Evolutionary conservation across 2,797 vertebrate species (phyloP).

Genomic region (Perodicticus potto): DNA sequence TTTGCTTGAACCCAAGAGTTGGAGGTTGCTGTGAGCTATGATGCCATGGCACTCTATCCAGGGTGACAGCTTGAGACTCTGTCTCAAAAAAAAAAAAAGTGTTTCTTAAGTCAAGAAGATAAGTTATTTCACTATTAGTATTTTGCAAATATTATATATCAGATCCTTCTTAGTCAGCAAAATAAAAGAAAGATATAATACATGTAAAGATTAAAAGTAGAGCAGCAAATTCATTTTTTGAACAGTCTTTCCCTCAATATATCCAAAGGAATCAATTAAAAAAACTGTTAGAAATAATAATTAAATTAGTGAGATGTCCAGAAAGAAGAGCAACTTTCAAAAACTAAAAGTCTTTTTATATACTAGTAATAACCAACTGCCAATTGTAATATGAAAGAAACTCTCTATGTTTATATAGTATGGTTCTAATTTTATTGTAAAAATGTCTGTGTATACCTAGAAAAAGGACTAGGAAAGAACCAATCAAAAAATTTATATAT

Average conservation of each 20-base stretch:
- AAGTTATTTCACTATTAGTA: neutral
- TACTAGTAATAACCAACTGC: neutral
- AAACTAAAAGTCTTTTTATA: constrained; percentile 1
- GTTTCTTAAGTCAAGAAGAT: constrained; percentile 16
- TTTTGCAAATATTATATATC: neutral
- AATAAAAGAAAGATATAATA: neutral
- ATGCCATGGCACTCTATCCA: too few species aligned
- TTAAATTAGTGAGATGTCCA: constrained; percentile 19
- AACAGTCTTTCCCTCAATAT: neutral
- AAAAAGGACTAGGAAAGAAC: constrained; percentile 1
- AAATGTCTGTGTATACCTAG: neutral
- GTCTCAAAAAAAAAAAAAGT: neutral
- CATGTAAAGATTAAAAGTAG: neutral
- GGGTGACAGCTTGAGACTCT: too few species aligned
- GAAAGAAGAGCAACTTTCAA: constrained; percentile 2
- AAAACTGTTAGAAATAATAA: constrained; percentile 54
- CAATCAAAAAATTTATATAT: neutral
- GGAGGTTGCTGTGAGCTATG: too few species aligned
- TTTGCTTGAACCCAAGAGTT: too few species aligned
- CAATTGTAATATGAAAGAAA: neutral
- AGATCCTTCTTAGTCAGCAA: constrained; percentile 24
- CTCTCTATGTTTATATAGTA: neutral
- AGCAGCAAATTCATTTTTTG: neutral
- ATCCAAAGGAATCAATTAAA: constrained; percentile 18
- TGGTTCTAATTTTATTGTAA: constrained; percentile 7